phyloP scores from a whole-genome alignment of 1,140 invertebrate species.

The Amyelois transitella region DNA sequence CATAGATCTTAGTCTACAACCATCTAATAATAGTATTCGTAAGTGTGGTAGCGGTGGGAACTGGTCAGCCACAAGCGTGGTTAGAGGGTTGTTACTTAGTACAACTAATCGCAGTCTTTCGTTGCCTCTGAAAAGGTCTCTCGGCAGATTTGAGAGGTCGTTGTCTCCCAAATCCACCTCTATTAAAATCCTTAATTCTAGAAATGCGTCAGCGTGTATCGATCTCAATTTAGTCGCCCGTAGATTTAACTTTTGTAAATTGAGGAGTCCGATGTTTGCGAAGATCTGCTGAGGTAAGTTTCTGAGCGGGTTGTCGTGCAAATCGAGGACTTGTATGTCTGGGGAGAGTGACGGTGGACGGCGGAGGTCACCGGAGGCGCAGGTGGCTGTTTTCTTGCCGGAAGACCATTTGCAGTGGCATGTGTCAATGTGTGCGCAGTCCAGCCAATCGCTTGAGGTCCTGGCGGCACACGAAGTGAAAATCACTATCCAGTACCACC shows the following conservation, averaged over 20 bases:
- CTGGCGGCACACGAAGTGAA: constrained; percentile 67
- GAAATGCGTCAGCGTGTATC: constrained; percentile 88
- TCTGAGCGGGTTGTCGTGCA: constrained; percentile 86
- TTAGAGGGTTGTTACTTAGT: constrained; percentile 83
- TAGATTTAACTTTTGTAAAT: constrained; percentile 88
- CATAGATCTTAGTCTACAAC: constrained; percentile 83
- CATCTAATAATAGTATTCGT: constrained; percentile 83
- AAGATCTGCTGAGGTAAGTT: constrained; percentile 87
- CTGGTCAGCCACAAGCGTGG: constrained; percentile 77
- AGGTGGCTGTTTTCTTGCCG: constrained; percentile 90
- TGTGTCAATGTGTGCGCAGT: constrained; percentile 81
- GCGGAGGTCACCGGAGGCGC: constrained; percentile 84
- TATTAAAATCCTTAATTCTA: constrained; percentile 88
- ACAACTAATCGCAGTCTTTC: constrained; percentile 82
- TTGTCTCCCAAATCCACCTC: constrained; percentile 91
- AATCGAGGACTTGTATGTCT: constrained; percentile 89
- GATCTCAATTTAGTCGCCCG: constrained; percentile 82
- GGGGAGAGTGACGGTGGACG: constrained; percentile 84
- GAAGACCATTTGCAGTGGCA: constrained; percentile 93
- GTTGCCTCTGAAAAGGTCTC: constrained; percentile 84
- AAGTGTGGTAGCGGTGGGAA: constrained; percentile 85
- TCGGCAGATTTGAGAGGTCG: constrained; percentile 79
- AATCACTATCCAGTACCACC: constrained; percentile 71
- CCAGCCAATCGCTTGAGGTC: constrained; percentile 82
- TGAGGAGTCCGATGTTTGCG: constrained; percentile 84